phyloP scores from a whole-genome alignment of 2,113 vertebrate genomes.

The Carassius carassius region DNA sequence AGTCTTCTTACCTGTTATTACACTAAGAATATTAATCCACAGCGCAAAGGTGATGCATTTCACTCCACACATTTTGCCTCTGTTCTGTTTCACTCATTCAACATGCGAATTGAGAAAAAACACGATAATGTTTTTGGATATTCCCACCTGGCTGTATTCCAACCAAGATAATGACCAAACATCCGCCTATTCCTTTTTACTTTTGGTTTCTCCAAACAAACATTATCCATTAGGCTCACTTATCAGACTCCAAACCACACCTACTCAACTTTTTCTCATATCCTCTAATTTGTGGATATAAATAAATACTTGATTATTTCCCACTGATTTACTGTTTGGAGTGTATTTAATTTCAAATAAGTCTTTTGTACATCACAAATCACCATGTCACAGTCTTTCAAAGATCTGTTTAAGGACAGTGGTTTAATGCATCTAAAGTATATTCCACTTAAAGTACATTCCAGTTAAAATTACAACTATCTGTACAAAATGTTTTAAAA shows the following conservation, averaged over 20 bases:
- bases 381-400: background rate
- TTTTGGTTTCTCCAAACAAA: background rate
- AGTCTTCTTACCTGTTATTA: background rate
- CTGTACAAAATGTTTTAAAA: constrained; percentile 42
- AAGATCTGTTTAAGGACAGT: background rate
- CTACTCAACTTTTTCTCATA: background rate
- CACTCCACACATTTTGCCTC: background rate
- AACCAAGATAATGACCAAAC: background rate
- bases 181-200: background rate
- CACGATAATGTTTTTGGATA: background rate
- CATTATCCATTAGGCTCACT: background rate
- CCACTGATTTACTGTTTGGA: background rate
- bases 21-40: background rate
- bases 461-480: constrained; percentile 14
- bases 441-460: background rate
- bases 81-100: background rate
- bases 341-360: background rate
- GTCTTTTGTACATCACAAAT: background rate
- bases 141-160: background rate
- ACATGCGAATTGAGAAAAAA: background rate
- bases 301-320: background rate
- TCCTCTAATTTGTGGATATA: background rate
- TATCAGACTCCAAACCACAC: background rate
- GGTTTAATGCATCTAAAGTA: background rate
- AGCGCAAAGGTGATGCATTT: background rate